Evolutionary conservation across 2,113 vertebrate species (phyloP).

Genomic region (Malurus cyaneus): DNA sequence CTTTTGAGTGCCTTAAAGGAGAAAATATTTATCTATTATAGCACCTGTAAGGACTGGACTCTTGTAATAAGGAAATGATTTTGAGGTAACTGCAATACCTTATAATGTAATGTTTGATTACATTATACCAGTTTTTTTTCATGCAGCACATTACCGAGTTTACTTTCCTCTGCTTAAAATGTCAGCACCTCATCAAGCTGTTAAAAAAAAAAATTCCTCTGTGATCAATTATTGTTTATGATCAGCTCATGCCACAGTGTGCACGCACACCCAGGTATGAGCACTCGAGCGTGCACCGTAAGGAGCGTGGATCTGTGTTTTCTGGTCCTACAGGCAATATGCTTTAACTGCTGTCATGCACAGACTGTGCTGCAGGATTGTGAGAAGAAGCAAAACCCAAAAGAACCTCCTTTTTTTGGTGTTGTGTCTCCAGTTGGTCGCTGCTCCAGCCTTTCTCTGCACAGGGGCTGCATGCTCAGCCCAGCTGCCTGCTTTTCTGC

Average conservation of each 20-base stretch:
- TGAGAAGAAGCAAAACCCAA: neutral
- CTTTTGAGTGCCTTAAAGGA: neutral
- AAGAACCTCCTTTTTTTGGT: neutral
- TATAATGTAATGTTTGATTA: neutral
- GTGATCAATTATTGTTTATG: slow-evolving; percentile 29
- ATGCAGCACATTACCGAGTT: neutral
- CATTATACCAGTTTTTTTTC: neutral
- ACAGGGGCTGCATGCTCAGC: neutral
- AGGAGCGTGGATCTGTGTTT: fast-evolving
- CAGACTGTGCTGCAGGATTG: neutral
- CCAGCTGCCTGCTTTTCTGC: neutral
- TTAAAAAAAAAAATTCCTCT: neutral
- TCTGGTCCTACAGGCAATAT: fast-evolving
- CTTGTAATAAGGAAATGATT: neutral
- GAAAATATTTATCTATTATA: neutral
- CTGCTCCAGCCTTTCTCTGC: neutral
- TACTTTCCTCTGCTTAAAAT: neutral
- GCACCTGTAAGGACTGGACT: neutral
- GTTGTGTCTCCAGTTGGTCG: fast-evolving
- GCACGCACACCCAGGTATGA: fast-evolving
- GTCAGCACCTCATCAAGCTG: slow-evolving; percentile 11
- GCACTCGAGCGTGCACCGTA: fast-evolving
- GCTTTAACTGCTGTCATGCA: neutral
- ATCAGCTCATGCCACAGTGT: neutral
- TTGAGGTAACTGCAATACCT: neutral